phyloP scores from a whole-genome alignment of 2,888 invertebrate species.

The Campoletis raptor region DNA sequence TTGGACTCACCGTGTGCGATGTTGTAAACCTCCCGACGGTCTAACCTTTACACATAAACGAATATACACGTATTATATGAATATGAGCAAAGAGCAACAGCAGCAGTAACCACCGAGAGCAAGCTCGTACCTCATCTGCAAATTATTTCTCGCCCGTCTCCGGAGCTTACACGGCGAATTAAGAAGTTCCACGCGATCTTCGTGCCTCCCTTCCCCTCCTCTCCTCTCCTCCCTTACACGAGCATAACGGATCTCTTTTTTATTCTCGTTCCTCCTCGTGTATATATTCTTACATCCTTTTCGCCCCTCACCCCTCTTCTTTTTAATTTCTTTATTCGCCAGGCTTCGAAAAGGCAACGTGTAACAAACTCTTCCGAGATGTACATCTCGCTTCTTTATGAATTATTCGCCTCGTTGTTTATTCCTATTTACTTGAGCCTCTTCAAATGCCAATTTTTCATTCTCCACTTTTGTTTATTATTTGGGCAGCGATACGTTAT shows the following conservation, averaged over 20 bases:
- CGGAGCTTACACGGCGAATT: conserved; percentile 67
- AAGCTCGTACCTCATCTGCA: conserved; percentile 64
- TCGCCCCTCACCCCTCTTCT: not conserved
- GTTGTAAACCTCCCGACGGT: conserved; percentile 67
- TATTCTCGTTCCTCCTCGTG: conserved; percentile 19
- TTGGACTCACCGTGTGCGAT: conserved; percentile 55
- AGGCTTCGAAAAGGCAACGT: conserved; percentile 32
- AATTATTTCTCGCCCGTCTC: conserved; percentile 70
- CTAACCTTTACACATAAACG: conserved; percentile 15
- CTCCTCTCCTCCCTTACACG: not conserved
- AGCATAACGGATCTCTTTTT: conserved; percentile 25
- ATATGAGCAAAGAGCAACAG: conserved; percentile 42
- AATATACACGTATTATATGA: conserved; percentile 11
- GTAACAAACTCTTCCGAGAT: conserved; percentile 46
- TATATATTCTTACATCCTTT: conserved; percentile 9
- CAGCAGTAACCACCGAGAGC: conserved; percentile 51
- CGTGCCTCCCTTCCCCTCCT: conserved; percentile 6
- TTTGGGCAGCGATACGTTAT: not conserved
- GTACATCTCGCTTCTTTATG: conserved; percentile 52
- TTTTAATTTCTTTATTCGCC: conserved; percentile 51
- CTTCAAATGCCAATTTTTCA: conserved; percentile 12
- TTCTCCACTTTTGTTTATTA: not conserved
- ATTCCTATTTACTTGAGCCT: conserved; percentile 17
- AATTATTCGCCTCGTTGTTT: conserved; percentile 54
- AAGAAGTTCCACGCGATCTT: conserved; percentile 69